phyloP scores from a whole-genome alignment of 1,140 invertebrate genomes.

The Pseudomyrmex gracilis region DNA sequence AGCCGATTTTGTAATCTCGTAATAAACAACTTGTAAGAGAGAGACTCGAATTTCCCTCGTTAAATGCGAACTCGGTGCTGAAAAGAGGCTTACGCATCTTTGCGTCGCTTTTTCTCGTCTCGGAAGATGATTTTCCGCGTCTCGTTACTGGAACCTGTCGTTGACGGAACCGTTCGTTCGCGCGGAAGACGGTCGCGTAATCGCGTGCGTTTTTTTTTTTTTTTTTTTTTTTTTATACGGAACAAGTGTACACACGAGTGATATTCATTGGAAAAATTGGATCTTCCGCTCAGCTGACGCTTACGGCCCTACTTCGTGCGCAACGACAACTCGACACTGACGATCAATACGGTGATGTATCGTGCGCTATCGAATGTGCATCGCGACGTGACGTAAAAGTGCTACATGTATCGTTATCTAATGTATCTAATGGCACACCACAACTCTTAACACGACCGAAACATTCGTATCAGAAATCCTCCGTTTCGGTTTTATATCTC shows the following conservation, averaged over 20 bases:
- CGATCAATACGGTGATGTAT: slow-evolving; percentile 59
- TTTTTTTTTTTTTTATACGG: slow-evolving; percentile 21
- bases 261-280: slow-evolving; percentile 65
- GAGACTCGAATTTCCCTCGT: slow-evolving; percentile 3
- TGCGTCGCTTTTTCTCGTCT: not conserved
- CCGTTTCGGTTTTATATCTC: too few relatives aligned
- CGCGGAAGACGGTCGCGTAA: slow-evolving; percentile 36
- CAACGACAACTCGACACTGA: slow-evolving; percentile 55
- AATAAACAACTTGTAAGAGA: not conserved
- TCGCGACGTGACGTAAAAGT: slow-evolving; percentile 14
- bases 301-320: slow-evolving; percentile 22
- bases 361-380: slow-evolving; percentile 41
- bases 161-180: slow-evolving; percentile 44
- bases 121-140: slow-evolving; percentile 6
- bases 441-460: not conserved
- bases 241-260: slow-evolving; percentile 44
- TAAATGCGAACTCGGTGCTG: not conserved
- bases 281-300: slow-evolving; percentile 62
- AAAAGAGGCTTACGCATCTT: slow-evolving; percentile 15
- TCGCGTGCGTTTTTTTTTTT: slow-evolving; percentile 2
- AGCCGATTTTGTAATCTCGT: not conserved
- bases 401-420: not conserved
- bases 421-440: slow-evolving; percentile 4
- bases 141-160: slow-evolving; percentile 25
- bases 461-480: not conserved